A percentile compares a stretch with the other conserved stretches of the same genome.
Evolutionary conservation across 2,113 vertebrate species (phyloP).

Genomic region (Indri indri): DNA sequence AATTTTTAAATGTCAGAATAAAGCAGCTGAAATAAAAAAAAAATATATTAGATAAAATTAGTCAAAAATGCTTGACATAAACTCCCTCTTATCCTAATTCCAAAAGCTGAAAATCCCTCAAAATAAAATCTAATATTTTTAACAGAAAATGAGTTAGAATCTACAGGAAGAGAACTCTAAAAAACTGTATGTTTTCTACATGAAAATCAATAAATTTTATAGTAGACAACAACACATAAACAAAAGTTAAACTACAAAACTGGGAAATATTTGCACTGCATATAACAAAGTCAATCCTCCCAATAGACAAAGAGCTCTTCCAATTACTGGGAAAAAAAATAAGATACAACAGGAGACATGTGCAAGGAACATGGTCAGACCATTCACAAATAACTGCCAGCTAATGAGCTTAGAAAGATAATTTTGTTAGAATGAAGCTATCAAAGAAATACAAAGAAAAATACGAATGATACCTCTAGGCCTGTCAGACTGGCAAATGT

Average conservation of each 20-base stretch:
- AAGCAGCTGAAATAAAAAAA: neutral
- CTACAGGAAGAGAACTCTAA: neutral
- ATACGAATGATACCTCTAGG: neutral
- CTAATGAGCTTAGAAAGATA: neutral
- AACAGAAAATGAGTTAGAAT: neutral
- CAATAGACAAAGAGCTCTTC: neutral
- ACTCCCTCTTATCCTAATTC: neutral
- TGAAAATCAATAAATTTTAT: neutral
- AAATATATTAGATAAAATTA: slow-evolving; percentile 22
- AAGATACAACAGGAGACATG: neutral
- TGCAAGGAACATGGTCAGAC: neutral
- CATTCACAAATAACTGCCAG: neutral
- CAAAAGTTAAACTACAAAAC: neutral
- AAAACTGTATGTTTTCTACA: neutral
- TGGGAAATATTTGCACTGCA: neutral
- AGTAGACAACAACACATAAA: neutral
- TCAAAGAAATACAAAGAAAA: neutral
- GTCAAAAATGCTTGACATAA: neutral
- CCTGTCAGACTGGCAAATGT: neutral
- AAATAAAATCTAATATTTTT: neutral
- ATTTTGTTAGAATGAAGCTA: neutral
- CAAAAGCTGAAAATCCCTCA: neutral
- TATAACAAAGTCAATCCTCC: neutral
- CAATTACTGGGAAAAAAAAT: neutral
- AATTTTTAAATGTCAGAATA: neutral